Conservation (phyloP, 92 coral and sea anemone genomes). For the Heliopora coerulea region DNA sequence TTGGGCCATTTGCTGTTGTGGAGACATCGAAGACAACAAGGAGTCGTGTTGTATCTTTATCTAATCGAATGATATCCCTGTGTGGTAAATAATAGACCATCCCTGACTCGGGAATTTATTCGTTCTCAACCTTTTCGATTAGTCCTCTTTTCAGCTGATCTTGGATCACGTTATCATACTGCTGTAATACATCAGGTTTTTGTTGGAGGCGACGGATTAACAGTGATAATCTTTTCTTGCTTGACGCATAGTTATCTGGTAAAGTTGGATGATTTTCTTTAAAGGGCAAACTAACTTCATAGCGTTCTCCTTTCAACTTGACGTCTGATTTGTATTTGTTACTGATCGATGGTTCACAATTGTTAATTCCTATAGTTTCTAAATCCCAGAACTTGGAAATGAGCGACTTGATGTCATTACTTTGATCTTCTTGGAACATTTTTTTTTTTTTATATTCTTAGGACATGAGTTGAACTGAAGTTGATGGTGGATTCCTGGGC, state of each 20-base stretch:
- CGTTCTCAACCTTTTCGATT: slow-evolving; percentile 19
- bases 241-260: slow-evolving; percentile 49
- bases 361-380: slow-evolving; percentile 40
- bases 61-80: slow-evolving; percentile 34
- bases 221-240: slow-evolving; percentile 37
- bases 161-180: slow-evolving; percentile 39
- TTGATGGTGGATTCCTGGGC: slow-evolving; percentile 9
- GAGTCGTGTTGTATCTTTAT: slow-evolving; percentile 28
- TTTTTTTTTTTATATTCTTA: slow-evolving; percentile 18
- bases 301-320: slow-evolving; percentile 38
- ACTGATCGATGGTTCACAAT: slow-evolving; percentile 36
- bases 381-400: slow-evolving; percentile 44
- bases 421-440: background rate
- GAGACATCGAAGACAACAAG: slow-evolving; percentile 38
- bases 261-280: slow-evolving; percentile 45
- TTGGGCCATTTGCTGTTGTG: slow-evolving; percentile 12
- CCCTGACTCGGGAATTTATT: slow-evolving; percentile 19
- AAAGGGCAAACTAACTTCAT: slow-evolving; percentile 55
- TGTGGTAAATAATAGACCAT: slow-evolving; percentile 47
- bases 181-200: slow-evolving; percentile 38
- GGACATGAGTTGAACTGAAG: slow-evolving; percentile 36
- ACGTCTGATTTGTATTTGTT: slow-evolving; percentile 26
- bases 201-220: slow-evolving; percentile 33
- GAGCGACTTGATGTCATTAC: background rate
- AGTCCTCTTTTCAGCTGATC: slow-evolving; percentile 44